Evolutionary conservation across 2,113 vertebrate species (phyloP), one percentile per base, ranked within the genome.

Genomic region (Lipophrys pholis): DNA sequence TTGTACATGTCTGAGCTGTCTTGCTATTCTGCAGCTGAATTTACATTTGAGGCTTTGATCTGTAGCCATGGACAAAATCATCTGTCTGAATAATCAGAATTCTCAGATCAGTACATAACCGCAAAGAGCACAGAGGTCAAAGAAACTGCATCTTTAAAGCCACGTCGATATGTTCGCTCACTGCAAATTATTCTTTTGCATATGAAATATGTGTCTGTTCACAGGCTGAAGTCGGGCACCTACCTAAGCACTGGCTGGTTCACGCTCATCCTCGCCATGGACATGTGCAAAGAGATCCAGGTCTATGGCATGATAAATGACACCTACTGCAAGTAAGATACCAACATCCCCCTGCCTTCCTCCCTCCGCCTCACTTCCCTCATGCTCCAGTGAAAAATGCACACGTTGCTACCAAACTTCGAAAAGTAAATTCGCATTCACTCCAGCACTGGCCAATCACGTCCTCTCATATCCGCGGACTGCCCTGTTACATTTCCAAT

Each of bases 221-320:
- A 71, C 95, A 99, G 98, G 93, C 95, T 98, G 86, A 95, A 97
- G 92, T 99, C 98, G 0, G 98, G 98, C 70, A 97, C 97, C 9
- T 99, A 99, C 88, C 97, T 99, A 92, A 99, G 98, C 93, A 99
- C 98, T 0, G 97, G 98, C 39, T 99, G 98, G 98, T 99, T 99
- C 88, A 99, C 98, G 11, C 95, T 99, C 88, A 96, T 99, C 92
- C 95, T 99, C 78, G 97, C 97, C 69, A 99, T 99, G 97, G 97
- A 99, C 88, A 96, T 97, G 92, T 99, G 98, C 89, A 97, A 97
- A 56, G 95, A 97, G 92, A 97, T 99, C 90, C 95, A 95, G 8
- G 91, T 99, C 89, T 99, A 99, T 71, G 98, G 98, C 71, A 99
- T 99, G 98, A 98, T 99, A 90, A 99, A 99, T 85, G 95, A 98